These are phyloP conservation scores for Campylomormyrus numenius DNA, from an alignment of 2,113 vertebrate species.

Conservation along the genomic window DNA sequence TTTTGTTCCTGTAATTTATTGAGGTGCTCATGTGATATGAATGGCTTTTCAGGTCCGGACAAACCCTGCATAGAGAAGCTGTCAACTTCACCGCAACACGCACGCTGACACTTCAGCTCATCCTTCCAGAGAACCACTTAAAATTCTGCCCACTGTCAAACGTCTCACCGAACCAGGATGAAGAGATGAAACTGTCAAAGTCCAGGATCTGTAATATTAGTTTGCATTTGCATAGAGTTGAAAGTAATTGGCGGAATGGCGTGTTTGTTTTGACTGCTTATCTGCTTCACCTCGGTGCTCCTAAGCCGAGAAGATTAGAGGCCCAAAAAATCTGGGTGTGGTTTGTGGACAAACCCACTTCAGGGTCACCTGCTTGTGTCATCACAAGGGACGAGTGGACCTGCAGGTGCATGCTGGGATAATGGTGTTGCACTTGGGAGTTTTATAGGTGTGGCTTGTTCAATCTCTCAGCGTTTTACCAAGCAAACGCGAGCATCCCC, in stretches of 20 bases:
- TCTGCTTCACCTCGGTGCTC: not conserved
- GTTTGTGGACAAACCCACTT: not conserved
- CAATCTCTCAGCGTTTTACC: not conserved
- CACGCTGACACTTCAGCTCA: not conserved
- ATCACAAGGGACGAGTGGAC: not conserved
- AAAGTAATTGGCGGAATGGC: not conserved
- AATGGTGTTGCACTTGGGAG: not conserved
- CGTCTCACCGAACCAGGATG: not conserved
- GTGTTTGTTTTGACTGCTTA: not conserved
- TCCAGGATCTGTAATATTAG: not conserved
- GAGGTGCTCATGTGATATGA: not conserved
- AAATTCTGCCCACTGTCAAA: conserved; percentile 8
- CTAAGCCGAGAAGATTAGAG: not conserved
- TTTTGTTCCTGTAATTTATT: not conserved
- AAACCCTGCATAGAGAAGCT: not conserved
- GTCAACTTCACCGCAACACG: not conserved
- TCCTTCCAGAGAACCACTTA: conserved; percentile 1
- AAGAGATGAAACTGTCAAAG: not conserved
- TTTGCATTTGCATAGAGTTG: not conserved
- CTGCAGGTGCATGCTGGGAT: not conserved
- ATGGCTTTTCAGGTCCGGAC: not conserved
- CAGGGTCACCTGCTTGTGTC: not conserved
- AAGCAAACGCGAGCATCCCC: not conserved
- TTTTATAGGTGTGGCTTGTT: not conserved
- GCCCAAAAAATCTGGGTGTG: not conserved